Conservation (phyloP, 2,888 invertebrate genomes). For the Dasysyrphus tricinctus region DNA sequence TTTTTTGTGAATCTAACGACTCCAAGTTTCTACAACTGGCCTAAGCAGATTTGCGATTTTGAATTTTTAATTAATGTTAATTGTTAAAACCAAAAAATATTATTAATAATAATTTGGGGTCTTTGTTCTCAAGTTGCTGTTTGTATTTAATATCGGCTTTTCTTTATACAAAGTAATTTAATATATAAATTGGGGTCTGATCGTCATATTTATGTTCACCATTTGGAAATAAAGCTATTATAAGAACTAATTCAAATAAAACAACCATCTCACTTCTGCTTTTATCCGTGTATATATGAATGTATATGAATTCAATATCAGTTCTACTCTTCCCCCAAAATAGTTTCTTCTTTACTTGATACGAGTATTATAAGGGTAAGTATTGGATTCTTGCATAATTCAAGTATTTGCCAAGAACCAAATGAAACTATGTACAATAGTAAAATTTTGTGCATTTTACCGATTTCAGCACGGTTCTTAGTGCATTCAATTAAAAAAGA, state of each 20-base stretch:
- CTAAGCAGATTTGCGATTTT: not conserved
- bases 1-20: too few species aligned
- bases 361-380: not conserved
- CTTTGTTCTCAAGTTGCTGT: not conserved
- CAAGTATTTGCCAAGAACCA: too few species aligned
- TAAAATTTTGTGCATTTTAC: too few species aligned
- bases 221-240: not conserved
- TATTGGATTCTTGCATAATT: not conserved
- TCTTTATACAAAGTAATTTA: too few species aligned
- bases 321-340: not conserved
- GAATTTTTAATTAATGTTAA: not conserved
- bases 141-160: not conserved
- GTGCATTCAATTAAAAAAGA: too few species aligned
- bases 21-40: too few species aligned
- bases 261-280: not conserved
- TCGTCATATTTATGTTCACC: not conserved
- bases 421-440: too few species aligned
- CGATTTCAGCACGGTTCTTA: too few species aligned
- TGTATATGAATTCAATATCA: slow-evolving; percentile 3
- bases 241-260: slow-evolving; percentile 6
- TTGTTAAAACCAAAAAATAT: not conserved
- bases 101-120: not conserved
- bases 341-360: not conserved
- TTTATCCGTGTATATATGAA: not conserved
- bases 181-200: not conserved